Conservation (phyloP, 2,888 invertebrate species). For the Noctua janthina region DNA sequence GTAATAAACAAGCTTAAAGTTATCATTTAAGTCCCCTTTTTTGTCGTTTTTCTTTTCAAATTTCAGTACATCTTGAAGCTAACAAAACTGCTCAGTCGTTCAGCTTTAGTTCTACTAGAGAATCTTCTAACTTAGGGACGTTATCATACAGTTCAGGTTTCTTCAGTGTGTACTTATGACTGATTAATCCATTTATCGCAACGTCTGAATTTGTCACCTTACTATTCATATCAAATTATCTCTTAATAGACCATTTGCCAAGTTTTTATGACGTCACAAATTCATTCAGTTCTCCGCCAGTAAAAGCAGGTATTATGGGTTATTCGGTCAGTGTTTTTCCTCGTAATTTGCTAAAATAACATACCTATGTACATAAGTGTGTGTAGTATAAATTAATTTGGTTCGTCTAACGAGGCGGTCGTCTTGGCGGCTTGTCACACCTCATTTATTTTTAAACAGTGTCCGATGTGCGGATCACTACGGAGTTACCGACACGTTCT, state of each 20-base stretch:
- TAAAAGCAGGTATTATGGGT: conserved; percentile 6
- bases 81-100: not conserved
- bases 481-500: conserved; percentile 44
- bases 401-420: conserved; percentile 74
- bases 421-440: conserved; percentile 73
- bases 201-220: not conserved
- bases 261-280: not conserved
- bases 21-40: not conserved
- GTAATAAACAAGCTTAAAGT: not conserved
- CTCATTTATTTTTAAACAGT: conserved; percentile 85
- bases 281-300: conserved; percentile 7
- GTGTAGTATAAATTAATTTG: conserved; percentile 75
- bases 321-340: conserved; percentile 16
- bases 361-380: conserved; percentile 13
- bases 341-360: conserved; percentile 44
- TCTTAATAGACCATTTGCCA: not conserved
- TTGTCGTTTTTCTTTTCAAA: not conserved
- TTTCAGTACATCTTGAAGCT: not conserved
- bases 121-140: not conserved
- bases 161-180: not conserved
- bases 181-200: not conserved
- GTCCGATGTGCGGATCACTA: conserved; percentile 61
- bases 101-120: not conserved
- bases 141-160: not conserved
- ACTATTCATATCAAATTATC: not conserved